Evolutionary conservation across 2,113 vertebrate genomes (phyloP).

Genomic region (Ahaetulla prasina): DNA sequence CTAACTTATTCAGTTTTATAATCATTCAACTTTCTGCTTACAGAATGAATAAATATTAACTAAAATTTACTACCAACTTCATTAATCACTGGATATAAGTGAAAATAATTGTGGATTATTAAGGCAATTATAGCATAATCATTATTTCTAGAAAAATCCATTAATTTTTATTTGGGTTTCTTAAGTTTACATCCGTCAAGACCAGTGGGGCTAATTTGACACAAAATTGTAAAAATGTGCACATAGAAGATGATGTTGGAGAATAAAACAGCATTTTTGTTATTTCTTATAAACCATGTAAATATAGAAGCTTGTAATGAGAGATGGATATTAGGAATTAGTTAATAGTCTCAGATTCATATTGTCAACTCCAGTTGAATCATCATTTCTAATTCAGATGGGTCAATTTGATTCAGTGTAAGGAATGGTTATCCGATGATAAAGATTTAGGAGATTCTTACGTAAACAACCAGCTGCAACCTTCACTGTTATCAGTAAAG

Average conservation of each 20-base stretch:
- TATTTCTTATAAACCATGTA: neutral
- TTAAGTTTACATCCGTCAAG: constrained; percentile 15
- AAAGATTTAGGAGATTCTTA: neutral
- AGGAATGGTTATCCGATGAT: neutral
- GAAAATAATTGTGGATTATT: constrained; percentile 62
- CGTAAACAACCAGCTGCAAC: neutral
- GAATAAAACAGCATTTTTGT: neutral
- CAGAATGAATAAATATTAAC: neutral
- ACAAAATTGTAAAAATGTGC: neutral
- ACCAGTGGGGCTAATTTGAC: neutral
- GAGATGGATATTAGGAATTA: neutral
- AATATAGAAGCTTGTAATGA: neutral
- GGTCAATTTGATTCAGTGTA: neutral
- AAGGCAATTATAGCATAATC: constrained; percentile 59
- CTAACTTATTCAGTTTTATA: neutral
- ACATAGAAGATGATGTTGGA: neutral
- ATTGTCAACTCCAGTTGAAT: neutral
- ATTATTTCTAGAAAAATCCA: constrained; percentile 50
- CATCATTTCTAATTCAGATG: neutral
- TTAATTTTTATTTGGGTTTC: constrained; percentile 57
- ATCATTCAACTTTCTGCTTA: neutral
- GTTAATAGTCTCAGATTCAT: neutral
- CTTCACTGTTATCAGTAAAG: neutral
- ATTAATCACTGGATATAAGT: constrained; percentile 55
- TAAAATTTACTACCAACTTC: neutral